Percentiles rank a stretch among this genome's conserved stretches.
Conservation (phyloP, 2,113 vertebrate species). For the Arenaria interpres region DNA sequence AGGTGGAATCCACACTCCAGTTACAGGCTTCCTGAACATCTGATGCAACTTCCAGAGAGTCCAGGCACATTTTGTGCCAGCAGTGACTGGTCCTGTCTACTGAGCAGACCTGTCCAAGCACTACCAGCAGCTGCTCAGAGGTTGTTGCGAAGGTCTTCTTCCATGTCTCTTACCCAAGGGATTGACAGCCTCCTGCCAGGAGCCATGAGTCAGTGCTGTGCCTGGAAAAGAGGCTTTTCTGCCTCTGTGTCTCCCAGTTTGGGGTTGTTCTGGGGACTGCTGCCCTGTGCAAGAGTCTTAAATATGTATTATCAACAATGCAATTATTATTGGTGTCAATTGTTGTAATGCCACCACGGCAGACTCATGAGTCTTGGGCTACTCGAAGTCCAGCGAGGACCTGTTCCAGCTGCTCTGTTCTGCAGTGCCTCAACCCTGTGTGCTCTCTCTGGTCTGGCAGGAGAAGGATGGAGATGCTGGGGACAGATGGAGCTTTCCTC, state of each 20-base stretch:
- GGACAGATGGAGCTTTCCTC: not conserved
- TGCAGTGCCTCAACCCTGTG: not conserved
- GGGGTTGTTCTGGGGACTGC: not conserved
- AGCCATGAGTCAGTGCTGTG: not conserved
- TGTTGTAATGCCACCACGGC: not conserved
- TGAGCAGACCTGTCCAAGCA: not conserved
- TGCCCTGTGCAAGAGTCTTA: not conserved
- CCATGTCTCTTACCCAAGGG: not conserved
- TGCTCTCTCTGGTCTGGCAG: not conserved
- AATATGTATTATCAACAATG: not conserved
- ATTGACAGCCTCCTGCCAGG: not conserved
- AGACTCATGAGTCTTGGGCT: not conserved
- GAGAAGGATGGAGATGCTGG: not conserved
- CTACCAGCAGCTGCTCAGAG: not conserved
- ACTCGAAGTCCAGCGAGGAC: rapidly evolving
- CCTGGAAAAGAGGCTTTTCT: not conserved
- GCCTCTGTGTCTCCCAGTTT: not conserved
- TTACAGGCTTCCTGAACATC: not conserved
- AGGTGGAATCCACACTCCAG: not conserved
- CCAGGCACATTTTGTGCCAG: not conserved
- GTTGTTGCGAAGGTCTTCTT: not conserved
- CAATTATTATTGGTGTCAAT: not conserved
- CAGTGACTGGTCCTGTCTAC: not conserved
- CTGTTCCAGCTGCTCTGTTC: not conserved
- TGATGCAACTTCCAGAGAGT: not conserved